phyloP scores from a whole-genome alignment of 2,797 vertebrate species.

The Pangasius larnaudii region DNA sequence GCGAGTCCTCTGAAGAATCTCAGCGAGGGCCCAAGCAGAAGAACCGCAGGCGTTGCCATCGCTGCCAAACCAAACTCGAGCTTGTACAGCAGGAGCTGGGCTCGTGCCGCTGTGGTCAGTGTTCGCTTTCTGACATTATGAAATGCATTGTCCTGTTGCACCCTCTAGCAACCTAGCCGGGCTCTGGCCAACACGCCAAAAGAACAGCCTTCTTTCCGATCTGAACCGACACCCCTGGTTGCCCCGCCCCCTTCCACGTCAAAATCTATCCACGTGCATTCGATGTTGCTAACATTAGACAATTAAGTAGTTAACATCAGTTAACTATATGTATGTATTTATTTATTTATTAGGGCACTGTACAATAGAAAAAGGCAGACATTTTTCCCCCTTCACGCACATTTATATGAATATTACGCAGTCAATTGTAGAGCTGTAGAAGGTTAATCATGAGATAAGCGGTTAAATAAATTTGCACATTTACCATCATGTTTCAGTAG shows the following conservation, averaged over 20 bases:
- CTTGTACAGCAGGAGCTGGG: conserved; percentile 98
- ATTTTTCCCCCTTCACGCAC: background rate
- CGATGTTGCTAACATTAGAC: background rate
- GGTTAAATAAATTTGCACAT: conserved; percentile 37
- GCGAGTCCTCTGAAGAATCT: conserved; percentile 81
- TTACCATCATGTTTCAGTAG: conserved; percentile 17
- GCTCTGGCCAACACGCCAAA: background rate
- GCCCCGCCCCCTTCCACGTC: background rate
- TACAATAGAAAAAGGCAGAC: background rate
- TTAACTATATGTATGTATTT: background rate
- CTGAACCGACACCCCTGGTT: background rate
- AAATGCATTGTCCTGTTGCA: background rate
- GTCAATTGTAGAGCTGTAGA: background rate
- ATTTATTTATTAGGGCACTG: background rate
- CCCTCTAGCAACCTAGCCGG: background rate
- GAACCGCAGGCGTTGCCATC: conserved; percentile 95
- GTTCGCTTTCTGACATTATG: background rate
- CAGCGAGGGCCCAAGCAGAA: conserved; percentile 90
- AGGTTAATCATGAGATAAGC: conserved; percentile 41
- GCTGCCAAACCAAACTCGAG: conserved; percentile 99
- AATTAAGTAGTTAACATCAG: background rate
- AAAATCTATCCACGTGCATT: background rate
- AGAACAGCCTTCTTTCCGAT: no score
- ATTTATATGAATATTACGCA: background rate
- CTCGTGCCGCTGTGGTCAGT: conserved; percentile 95